These are phyloP conservation scores for Rhodeus uyekii DNA, from an alignment of 2,797 vertebrate species.

Conservation along the genomic window DNA sequence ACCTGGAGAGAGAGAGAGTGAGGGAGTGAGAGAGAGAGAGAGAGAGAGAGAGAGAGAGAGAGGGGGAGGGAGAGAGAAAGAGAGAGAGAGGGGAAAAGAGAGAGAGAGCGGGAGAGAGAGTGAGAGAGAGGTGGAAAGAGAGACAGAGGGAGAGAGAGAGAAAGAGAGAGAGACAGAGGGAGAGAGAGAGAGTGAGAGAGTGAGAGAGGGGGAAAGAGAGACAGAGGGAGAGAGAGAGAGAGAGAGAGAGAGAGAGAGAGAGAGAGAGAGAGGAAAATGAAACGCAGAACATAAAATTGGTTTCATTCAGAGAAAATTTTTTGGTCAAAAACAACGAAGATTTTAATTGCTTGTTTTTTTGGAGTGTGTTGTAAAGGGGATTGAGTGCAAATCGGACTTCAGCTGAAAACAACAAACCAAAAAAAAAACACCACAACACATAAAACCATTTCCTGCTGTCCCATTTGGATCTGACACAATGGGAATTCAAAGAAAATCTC, in stretches of 20 bases:
- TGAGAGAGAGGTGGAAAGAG: no score
- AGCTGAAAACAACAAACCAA: no score
- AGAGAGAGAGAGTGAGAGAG: no score
- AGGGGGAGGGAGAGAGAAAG: background rate
- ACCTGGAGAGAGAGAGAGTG: conserved; percentile 73
- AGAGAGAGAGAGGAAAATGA: no score
- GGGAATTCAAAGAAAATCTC: background rate
- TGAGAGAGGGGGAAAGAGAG: no score
- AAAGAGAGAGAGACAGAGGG: no score
- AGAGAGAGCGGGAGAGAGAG: background rate
- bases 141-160: no score
- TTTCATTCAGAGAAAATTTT: background rate
- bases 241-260: no score
- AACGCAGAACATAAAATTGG: background rate
- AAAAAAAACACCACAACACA: background rate
- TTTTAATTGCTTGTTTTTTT: conserved; percentile 3
- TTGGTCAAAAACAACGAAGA: background rate
- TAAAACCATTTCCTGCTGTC: background rate
- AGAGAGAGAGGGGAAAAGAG: background rate
- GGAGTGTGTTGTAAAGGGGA: background rate
- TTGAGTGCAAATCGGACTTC: background rate
- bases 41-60: conserved; percentile 8
- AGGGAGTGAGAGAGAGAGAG: background rate
- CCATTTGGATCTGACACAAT: background rate
- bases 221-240: no score